Evolutionary conservation across 2,797 vertebrate species (phyloP), one percentile per base, ranked within the genome.

Genomic region (Sebastes miniatus): DNA sequence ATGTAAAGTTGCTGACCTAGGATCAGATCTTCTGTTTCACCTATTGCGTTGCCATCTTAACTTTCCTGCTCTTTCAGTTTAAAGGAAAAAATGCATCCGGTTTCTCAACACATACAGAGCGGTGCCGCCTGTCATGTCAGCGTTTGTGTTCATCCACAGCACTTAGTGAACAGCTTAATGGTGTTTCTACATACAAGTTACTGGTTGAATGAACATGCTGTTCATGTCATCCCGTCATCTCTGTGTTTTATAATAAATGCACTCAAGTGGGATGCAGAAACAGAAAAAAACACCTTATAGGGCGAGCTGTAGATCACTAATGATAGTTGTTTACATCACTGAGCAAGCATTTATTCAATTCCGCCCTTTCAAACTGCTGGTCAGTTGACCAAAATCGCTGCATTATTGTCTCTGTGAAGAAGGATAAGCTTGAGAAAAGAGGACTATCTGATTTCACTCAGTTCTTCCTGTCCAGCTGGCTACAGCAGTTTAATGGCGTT

Each of bases 401-500:
- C 57, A 57, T 69, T 70, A 73, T 13, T 63, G 59, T 58, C n/a
- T 71, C 61, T 76, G 73, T 67, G 54, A 68, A 32, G 74, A 83
- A 56, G 71, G 73, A 86, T 78, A 73, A 10, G 78, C 75, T 80
- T 22, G 56, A 73, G 27, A 57, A 71, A 77, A 54, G 18, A 71
- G 2, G 54, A 50, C 56, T 25, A 52, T 80, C 76, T 79, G 73
- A 69, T 73, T 81, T 80, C 34, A 67, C 71, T 85, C 58, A 64
- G 25, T 65, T 73, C 18, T 64, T 68, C 71, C 65, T 54, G 34
- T 83, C 54, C 83, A 66, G 63, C 69, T 77, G 58, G 52, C 82
- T 72, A 36, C 25, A 71, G 43, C 64, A 71, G 31, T 75, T 56
- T 77, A 83, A 83, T 83, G 56, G 34, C 68, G 18, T 69, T 73